Percentiles rank a stretch among this genome's conserved stretches.
Evolutionary conservation across 2,797 vertebrate species (phyloP).

Genomic region (Malacoctenus gilli): DNA sequence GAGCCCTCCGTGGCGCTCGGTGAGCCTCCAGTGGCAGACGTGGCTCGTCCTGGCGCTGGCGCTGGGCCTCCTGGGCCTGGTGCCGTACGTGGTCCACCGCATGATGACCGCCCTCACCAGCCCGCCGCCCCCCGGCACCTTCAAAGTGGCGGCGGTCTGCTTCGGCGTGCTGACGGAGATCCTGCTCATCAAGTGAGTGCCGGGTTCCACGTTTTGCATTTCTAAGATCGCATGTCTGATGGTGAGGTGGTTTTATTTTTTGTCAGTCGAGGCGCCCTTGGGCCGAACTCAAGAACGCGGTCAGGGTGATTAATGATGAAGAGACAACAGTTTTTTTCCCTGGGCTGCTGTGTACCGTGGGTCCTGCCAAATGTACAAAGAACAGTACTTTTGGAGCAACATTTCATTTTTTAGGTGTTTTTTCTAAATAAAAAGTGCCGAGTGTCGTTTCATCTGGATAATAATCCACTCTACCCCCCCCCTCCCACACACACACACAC

Average conservation of each 20-base stretch:
- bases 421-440: constrained; percentile 40
- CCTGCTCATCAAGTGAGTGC: constrained; percentile 74
- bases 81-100: constrained; percentile 62
- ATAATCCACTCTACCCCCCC: no score
- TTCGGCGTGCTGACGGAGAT: constrained; percentile 64
- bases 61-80: constrained; percentile 42
- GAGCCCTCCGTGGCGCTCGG: constrained; percentile 55
- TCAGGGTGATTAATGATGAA: constrained; percentile 24
- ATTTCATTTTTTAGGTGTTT: constrained; percentile 40
- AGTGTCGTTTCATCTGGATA: no score
- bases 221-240: constrained; percentile 9
- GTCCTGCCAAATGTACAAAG: constrained; percentile 21
- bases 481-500: no score
- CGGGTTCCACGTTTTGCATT: constrained; percentile 2
- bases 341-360: background rate
- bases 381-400: constrained; percentile 28
- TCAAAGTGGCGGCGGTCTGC: constrained; percentile 66
- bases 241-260: constrained; percentile 7
- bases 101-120: constrained; percentile 62
- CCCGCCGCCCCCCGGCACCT: constrained; percentile 55
- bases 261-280: constrained; percentile 14
- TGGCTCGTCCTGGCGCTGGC: constrained; percentile 36
- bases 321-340: background rate
- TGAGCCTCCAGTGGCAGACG: constrained; percentile 67
- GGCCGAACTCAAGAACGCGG: constrained; percentile 21